Conservation (phyloP, 30 jellyfish, hydroid and myxozoan species). For the Sanderia malayensis region DNA sequence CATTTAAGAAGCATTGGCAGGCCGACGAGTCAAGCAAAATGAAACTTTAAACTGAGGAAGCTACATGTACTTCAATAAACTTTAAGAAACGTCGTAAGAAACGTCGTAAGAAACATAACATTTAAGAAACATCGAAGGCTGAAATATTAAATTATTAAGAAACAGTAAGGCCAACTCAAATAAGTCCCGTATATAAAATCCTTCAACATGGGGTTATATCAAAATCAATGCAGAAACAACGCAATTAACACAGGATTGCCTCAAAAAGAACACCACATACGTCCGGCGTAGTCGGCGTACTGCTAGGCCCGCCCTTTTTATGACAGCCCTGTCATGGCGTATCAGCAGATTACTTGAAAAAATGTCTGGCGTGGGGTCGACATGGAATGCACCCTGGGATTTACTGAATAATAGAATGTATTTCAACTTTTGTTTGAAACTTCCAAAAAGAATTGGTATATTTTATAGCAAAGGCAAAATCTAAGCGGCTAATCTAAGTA, state of each 20-base stretch:
- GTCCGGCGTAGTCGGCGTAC: not conserved
- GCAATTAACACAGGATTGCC: slow-evolving; percentile 1
- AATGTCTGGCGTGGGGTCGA: slow-evolving; percentile 1
- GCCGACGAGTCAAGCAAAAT: slow-evolving; percentile 4
- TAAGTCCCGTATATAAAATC: not conserved
- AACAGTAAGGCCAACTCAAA: not conserved
- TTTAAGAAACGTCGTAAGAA: not conserved
- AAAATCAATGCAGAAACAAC: not conserved
- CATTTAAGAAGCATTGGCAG: not conserved
- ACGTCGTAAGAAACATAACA: not conserved
- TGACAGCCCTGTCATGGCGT: slow-evolving; percentile 5
- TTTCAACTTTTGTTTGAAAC: too few relatives aligned
- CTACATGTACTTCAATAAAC: not conserved
- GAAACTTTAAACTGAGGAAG: slow-evolving; percentile 2
- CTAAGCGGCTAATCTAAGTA: too few relatives aligned
- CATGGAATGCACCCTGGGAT: not conserved
- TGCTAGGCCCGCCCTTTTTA: slow-evolving; percentile 4
- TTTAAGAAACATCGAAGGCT: not conserved
- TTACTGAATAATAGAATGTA: too few relatives aligned
- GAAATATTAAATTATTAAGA: not conserved
- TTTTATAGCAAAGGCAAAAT: too few relatives aligned
- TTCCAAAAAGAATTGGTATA: too few relatives aligned
- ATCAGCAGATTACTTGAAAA: not conserved
- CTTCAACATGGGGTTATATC: slow-evolving; percentile 3
- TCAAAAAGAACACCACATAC: not conserved